Conservation (phyloP, 2,888 invertebrate genomes). For the Latrodectus elegans region DNA sequence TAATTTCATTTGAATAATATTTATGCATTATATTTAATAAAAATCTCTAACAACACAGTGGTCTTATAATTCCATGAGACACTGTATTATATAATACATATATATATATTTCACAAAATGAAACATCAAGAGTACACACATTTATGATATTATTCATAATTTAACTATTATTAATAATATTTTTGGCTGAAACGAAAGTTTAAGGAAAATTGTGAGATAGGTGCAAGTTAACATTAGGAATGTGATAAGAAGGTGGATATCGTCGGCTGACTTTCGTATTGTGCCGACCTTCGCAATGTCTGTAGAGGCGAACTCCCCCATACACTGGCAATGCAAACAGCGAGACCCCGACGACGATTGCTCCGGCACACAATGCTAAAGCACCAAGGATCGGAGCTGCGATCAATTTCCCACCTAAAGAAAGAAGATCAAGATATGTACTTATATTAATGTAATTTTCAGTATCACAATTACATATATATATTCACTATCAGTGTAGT, state of each 20-base stretch:
- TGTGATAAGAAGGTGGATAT: constrained; percentile 32
- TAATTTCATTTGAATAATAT: too few species aligned
- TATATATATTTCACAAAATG: too few species aligned
- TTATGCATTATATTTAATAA: too few species aligned
- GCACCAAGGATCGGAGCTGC: constrained; percentile 70
- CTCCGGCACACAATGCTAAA: constrained; percentile 74
- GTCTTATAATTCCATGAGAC: too few species aligned
- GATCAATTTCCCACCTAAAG: constrained; percentile 72
- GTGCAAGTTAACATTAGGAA: constrained; percentile 36
- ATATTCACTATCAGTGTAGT: too few species aligned
- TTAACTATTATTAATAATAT: neutral
- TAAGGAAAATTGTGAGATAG: constrained; percentile 27
- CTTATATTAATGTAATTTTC: too few species aligned
- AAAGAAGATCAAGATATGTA: neutral
- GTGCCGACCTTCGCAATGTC: constrained; percentile 61
- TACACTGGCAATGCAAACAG: constrained; percentile 74
- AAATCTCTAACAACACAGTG: too few species aligned
- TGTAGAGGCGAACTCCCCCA: constrained; percentile 71
- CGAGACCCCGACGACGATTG: constrained; percentile 73
- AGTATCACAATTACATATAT: too few species aligned
- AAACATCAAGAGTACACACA: too few species aligned
- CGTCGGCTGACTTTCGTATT: constrained; percentile 29
- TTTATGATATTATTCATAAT: neutral
- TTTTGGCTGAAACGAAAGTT: neutral
- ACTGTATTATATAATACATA: too few species aligned